A percentile compares a stretch with the other conserved stretches of the same genome.
Conservation (phyloP, 2,888 invertebrate genomes). For the Prenolepis imparis region DNA sequence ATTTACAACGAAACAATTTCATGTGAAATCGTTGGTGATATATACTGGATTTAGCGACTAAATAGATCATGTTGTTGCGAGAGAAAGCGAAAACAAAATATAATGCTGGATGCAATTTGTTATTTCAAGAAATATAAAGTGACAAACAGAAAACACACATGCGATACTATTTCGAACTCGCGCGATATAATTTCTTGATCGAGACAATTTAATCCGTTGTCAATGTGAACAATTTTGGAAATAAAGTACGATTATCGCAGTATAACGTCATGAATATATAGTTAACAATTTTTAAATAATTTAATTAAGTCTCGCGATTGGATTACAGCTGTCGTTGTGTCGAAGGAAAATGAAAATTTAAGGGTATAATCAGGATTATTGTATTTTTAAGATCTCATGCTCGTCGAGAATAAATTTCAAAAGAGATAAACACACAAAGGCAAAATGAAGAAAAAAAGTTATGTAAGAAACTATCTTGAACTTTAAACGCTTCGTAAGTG, state of each 20-base stretch:
- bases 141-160: neutral
- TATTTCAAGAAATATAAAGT: constrained; percentile 19
- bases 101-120: constrained; percentile 8
- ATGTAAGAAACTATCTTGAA: constrained; percentile 72
- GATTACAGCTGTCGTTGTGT: constrained; percentile 6
- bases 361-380: constrained; percentile 47
- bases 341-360: constrained; percentile 57
- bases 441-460: constrained; percentile 68
- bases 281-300: constrained; percentile 32
- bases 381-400: constrained; percentile 41
- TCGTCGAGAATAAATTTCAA: constrained; percentile 71
- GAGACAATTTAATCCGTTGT: constrained; percentile 29
- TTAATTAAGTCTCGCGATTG: constrained; percentile 36
- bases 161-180: neutral
- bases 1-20: neutral
- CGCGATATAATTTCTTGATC: neutral
- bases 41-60: neutral
- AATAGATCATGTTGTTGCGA: neutral
- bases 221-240: constrained; percentile 12
- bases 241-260: neutral
- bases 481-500: constrained; percentile 72
- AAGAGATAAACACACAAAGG: constrained; percentile 72
- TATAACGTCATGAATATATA: neutral
- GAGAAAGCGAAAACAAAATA: neutral
- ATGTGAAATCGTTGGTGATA: neutral